A percentile compares a stretch with the other conserved stretches of the same genome.
These are phyloP conservation scores for Tamandua tetradactyla DNA, from an alignment of 2,797 vertebrate genomes.

Conservation along the genomic window DNA sequence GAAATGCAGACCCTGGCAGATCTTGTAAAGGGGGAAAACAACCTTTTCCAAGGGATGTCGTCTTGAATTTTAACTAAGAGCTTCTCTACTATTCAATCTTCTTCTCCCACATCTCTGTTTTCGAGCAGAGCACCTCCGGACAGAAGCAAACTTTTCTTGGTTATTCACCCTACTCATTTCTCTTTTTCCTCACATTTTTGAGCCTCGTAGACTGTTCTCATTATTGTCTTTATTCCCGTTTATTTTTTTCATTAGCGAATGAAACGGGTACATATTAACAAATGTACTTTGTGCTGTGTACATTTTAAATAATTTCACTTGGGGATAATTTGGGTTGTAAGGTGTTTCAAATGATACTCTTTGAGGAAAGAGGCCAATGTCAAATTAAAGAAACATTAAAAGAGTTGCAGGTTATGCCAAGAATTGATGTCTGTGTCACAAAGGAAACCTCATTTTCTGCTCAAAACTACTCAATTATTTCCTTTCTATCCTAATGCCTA, in stretches of 20 bases:
- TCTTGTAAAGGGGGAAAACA: neutral
- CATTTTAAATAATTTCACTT: slow-evolving; percentile 60
- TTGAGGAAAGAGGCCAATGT: slow-evolving; percentile 63
- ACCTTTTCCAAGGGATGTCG: neutral
- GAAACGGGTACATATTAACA: neutral
- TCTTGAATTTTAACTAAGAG: neutral
- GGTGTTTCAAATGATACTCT: slow-evolving; percentile 31
- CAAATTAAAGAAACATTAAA: slow-evolving; percentile 53
- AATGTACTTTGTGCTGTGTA: neutral
- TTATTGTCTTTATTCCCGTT: neutral
- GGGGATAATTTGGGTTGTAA: slow-evolving; percentile 27
- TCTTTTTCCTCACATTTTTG: neutral
- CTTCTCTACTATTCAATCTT: slow-evolving; percentile 23
- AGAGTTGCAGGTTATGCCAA: neutral
- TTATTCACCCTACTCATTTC: neutral
- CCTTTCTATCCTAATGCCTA: neutral
- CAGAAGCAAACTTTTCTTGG: accelerated
- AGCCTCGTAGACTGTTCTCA: accelerated
- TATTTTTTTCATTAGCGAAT: neutral
- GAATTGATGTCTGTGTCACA: neutral
- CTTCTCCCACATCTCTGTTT: neutral
- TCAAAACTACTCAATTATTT: slow-evolving; percentile 43
- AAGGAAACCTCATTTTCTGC: slow-evolving; percentile 66
- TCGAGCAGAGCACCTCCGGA: neutral
- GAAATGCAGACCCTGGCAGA: neutral